A percentile compares a stretch with the other conserved stretches of the same genome.
These are phyloP conservation scores for Anser cygnoides DNA, from an alignment of 2,113 vertebrate genomes.

Conservation along the genomic window DNA sequence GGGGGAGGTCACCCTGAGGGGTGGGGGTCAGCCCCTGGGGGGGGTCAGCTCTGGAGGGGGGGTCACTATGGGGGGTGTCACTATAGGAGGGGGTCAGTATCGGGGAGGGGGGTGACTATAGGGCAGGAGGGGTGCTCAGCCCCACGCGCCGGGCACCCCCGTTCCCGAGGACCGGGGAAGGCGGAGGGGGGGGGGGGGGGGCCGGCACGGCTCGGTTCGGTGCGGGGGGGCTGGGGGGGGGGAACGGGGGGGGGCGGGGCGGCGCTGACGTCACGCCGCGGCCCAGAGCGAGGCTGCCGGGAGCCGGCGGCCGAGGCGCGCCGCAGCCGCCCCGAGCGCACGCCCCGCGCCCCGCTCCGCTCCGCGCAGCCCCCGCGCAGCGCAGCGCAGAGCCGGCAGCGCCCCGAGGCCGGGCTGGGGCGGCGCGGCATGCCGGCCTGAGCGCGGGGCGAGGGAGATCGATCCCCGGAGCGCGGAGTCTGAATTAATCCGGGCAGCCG, in stretches of 20 bases:
- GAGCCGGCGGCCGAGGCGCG: neutral
- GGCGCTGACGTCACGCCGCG: conserved; percentile 71
- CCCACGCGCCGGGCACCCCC: no score
- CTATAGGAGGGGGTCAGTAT: no score
- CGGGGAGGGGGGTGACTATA: no score
- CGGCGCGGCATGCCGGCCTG: conserved; percentile 81
- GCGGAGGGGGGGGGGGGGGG: no score
- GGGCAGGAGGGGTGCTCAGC: no score
- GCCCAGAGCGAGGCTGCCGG: neutral
- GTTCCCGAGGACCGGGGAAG: no score
- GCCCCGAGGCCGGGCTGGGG: neutral
- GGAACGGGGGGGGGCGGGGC: neutral
- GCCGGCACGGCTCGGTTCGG: no score
- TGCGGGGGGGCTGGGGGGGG: no score
- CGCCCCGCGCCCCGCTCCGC: neutral
- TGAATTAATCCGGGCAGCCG: conserved; percentile 75
- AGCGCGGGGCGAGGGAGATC: conserved; percentile 78
- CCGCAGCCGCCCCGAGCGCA: conserved; percentile 28
- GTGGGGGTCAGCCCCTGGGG: neutral
- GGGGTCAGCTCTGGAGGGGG: neutral
- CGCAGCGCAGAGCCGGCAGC: no score
- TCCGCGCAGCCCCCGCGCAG: neutral
- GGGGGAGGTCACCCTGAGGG: no score
- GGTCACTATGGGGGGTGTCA: no score
- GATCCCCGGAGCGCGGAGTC: conserved; percentile 84